Evolutionary conservation across 1,140 invertebrate genomes (phyloP).

Genomic region (Zophobas atratus): DNA sequence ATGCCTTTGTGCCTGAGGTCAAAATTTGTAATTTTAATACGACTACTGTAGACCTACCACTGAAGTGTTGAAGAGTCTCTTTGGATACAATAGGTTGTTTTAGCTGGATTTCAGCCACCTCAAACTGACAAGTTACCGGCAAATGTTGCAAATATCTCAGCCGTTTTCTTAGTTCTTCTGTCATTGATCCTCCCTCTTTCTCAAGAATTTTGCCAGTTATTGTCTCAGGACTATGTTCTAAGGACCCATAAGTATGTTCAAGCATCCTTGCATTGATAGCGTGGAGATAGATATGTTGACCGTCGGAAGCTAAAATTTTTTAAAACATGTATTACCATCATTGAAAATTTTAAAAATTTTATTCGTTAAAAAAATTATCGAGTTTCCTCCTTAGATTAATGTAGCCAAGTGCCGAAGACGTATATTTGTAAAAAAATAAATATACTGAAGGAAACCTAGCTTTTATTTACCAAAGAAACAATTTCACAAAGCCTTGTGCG

Average conservation of each 20-base stretch:
- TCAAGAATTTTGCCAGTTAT: slow-evolving; percentile 85
- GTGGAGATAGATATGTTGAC: slow-evolving; percentile 94
- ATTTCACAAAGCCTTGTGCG: slow-evolving; percentile 57
- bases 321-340: too few relatives aligned
- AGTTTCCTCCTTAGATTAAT: not conserved
- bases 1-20: slow-evolving; percentile 16
- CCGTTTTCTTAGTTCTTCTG: slow-evolving; percentile 82
- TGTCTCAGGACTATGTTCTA: slow-evolving; percentile 83
- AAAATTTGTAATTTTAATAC: not conserved
- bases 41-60: slow-evolving; percentile 70
- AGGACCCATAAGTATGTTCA: slow-evolving; percentile 85
- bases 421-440: slow-evolving; percentile 1
- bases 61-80: slow-evolving; percentile 77
- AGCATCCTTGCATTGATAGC: slow-evolving; percentile 93
- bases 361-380: too few relatives aligned
- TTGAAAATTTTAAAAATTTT: too few relatives aligned
- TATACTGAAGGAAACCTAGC: slow-evolving; percentile 4
- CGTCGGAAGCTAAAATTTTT: slow-evolving; percentile 79
- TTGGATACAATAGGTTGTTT: slow-evolving; percentile 79
- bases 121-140: slow-evolving; percentile 91
- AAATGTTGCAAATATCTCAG: slow-evolving; percentile 90
- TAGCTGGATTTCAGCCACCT: slow-evolving; percentile 90
- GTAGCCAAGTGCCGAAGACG: not conserved
- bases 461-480: slow-evolving; percentile 60
- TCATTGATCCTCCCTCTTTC: slow-evolving; percentile 88